A percentile compares a stretch with the other conserved stretches of the same genome.
These are phyloP conservation scores for Coregonus clupeaformis DNA, from an alignment of 2,113 vertebrate species.

Conservation along the genomic window DNA sequence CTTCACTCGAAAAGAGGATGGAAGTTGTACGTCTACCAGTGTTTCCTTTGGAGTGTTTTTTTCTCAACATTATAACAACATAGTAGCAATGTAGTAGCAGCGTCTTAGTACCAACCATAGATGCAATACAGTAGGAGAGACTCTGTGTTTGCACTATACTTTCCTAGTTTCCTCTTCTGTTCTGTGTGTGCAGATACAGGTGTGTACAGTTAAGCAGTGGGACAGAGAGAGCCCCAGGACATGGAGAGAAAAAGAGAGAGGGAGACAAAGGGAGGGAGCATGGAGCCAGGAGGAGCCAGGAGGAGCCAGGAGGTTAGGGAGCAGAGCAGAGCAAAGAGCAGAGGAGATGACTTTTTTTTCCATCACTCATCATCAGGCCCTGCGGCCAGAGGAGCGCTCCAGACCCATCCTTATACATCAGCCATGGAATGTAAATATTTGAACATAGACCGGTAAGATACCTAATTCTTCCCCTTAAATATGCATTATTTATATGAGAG, in stretches of 20 bases:
- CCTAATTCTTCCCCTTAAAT: conserved; percentile 61
- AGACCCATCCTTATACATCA: conserved; percentile 51
- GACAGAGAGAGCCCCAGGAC: conserved; percentile 43
- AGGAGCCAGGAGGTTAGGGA: no score
- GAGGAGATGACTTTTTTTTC: conserved; percentile 44
- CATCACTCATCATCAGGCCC: conserved; percentile 23
- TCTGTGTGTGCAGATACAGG: neutral
- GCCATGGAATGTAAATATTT: conserved; percentile 74
- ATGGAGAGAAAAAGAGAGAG: conserved; percentile 6
- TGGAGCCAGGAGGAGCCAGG: no score
- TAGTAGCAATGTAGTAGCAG: no score
- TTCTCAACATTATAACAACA: no score
- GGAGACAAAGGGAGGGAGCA: no score
- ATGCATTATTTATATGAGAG: conserved; percentile 56
- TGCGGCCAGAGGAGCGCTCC: conserved; percentile 33
- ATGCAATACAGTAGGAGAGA: no score
- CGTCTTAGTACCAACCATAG: no score
- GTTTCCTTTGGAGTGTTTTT: no score
- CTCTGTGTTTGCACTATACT: no score
- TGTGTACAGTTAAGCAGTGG: conserved; percentile 34
- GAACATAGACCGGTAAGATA: conserved; percentile 49
- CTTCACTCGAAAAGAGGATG: no score
- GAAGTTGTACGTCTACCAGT: no score
- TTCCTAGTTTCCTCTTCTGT: conserved; percentile 26
- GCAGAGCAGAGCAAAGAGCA: conserved; percentile 1